These are phyloP conservation scores for Lutraria lutraria DNA, from an alignment of 2,888 invertebrate species.

Conservation along the genomic window DNA sequence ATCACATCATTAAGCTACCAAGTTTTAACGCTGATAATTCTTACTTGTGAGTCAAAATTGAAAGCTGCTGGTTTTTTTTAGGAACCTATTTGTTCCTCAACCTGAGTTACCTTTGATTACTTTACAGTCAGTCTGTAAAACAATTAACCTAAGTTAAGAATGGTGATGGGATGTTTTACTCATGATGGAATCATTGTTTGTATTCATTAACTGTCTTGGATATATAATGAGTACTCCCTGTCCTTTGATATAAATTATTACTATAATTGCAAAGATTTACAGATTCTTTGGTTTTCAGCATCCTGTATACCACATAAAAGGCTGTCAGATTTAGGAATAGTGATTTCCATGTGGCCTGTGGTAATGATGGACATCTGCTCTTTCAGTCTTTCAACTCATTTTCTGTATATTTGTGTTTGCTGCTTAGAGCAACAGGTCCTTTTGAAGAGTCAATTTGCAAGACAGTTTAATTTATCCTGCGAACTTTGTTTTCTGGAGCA, in stretches of 20 bases:
- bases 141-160: neutral
- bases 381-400: slow-evolving; percentile 7
- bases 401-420: slow-evolving; percentile 10
- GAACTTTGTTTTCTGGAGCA: neutral
- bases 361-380: slow-evolving; percentile 24
- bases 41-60: neutral
- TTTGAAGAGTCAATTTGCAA: slow-evolving; percentile 20
- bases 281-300: neutral
- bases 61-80: neutral
- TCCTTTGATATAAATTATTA: slow-evolving; percentile 21
- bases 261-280: slow-evolving; percentile 10
- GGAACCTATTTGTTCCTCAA: neutral
- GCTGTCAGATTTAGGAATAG: slow-evolving; percentile 12
- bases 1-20: neutral
- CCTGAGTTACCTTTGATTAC: slow-evolving; percentile 7
- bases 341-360: slow-evolving; percentile 19
- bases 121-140: slow-evolving; percentile 15
- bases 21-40: neutral
- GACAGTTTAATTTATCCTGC: neutral
- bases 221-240: slow-evolving; percentile 5
- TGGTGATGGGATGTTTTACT: neutral
- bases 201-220: neutral
- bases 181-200: neutral
- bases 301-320: slow-evolving; percentile 1
- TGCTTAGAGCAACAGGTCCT: slow-evolving; percentile 22